Evolutionary conservation across 2,797 vertebrate species (phyloP).

Genomic region (Sparus aurata): DNA sequence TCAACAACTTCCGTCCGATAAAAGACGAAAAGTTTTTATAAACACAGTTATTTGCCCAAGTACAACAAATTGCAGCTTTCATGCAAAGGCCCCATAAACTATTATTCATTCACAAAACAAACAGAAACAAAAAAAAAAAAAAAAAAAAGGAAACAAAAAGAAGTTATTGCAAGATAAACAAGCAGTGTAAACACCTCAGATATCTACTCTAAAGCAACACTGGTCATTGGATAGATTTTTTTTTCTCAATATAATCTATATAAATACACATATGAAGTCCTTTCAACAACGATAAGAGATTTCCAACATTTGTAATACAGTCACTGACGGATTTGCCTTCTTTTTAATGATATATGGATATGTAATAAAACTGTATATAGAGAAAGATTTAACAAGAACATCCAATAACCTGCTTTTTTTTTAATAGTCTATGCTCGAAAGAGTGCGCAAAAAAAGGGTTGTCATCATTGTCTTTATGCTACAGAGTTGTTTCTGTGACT

Average conservation of each 20-base stretch:
- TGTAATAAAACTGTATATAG: constrained; percentile 85
- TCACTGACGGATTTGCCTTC: constrained; percentile 85
- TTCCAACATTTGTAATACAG: constrained; percentile 87
- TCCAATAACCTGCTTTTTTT: constrained; percentile 79
- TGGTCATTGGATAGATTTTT: constrained; percentile 89
- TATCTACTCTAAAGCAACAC: constrained; percentile 90
- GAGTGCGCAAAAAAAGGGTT: constrained; percentile 75
- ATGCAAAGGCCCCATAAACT: constrained; percentile 90
- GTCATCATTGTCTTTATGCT: constrained; percentile 87
- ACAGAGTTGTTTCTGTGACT: constrained; percentile 83
- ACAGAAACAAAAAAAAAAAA: constrained; percentile 46
- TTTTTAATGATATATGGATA: constrained; percentile 84
- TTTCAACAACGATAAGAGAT: constrained; percentile 88
- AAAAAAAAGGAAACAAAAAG: constrained; percentile 63
- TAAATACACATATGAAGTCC: constrained; percentile 91
- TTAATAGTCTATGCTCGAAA: constrained; percentile 68
- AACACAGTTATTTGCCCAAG: constrained; percentile 88
- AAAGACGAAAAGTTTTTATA: constrained; percentile 83
- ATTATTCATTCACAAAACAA: constrained; percentile 85
- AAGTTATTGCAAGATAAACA: constrained; percentile 92
- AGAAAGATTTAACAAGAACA: constrained; percentile 80
- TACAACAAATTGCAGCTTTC: constrained; percentile 89
- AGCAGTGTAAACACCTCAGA: constrained; percentile 90
- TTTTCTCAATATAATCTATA: constrained; percentile 90
- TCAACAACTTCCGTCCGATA: constrained; percentile 77